Conservation (phyloP, 1,140 invertebrate genomes). For the Gonioctena quinquepunctata region DNA sequence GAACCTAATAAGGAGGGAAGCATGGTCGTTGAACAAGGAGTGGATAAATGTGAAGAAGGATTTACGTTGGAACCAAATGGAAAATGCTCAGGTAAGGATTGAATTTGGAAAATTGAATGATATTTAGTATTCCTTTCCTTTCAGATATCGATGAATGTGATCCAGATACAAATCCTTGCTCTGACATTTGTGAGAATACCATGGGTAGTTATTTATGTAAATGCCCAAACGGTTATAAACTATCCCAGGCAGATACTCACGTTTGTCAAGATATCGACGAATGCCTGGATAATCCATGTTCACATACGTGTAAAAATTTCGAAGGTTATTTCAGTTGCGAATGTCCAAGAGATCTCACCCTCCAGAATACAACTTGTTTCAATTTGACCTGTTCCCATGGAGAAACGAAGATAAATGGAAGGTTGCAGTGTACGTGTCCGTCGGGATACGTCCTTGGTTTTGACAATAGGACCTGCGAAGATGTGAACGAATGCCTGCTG, state of each 20-base stretch:
- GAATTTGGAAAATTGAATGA: background rate
- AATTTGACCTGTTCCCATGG: slow-evolving; percentile 59
- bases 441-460: slow-evolving; percentile 67
- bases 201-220: slow-evolving; percentile 55
- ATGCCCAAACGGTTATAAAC: slow-evolving; percentile 40
- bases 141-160: slow-evolving; percentile 69
- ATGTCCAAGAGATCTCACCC: slow-evolving; percentile 61
- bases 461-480: slow-evolving; percentile 62
- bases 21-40: background rate
- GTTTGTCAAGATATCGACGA: slow-evolving; percentile 27
- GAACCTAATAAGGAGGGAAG: slow-evolving; percentile 15
- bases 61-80: slow-evolving; percentile 10
- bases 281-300: slow-evolving; percentile 39
- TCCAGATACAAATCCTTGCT: slow-evolving; percentile 56
- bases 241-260: slow-evolving; percentile 6
- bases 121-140: slow-evolving; percentile 10
- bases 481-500: slow-evolving; percentile 77
- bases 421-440: slow-evolving; percentile 70
- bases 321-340: slow-evolving; percentile 50
- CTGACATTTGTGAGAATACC: slow-evolving; percentile 56
- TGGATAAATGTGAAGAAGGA: slow-evolving; percentile 23
- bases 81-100: slow-evolving; percentile 33
- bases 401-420: slow-evolving; percentile 26
- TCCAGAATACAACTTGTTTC: slow-evolving; percentile 25
- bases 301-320: slow-evolving; percentile 46